Evolutionary conservation across 2,113 vertebrate species (phyloP), one percentile per base, ranked within the genome.

Genomic region (Platichthys stellatus): DNA sequence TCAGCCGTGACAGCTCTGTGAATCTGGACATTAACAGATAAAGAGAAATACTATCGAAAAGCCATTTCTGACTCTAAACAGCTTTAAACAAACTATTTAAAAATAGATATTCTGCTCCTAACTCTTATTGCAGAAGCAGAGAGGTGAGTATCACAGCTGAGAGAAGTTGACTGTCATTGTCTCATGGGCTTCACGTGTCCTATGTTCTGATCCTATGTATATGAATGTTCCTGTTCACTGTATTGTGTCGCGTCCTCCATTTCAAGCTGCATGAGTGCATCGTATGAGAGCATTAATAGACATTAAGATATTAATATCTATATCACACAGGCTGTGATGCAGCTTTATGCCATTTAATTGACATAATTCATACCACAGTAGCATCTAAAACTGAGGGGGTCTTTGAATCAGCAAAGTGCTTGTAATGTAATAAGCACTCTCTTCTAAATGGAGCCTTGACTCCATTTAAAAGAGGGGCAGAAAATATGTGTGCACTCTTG

Each of bases 341-440:
- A 54, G 70, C 83, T 88, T 82, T 80, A 80, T 89, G 31, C 62
- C 58, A n/a, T 89, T 91, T 92, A 92, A 93, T 92, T 91, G 86
- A 80, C 82, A 90, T 84, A 85, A 92, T 90, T 91, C 81, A 74
- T 85, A 88, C 64, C 81, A 64, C 63, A 75, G 64, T 66, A 64
- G 84, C 76, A 86, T 61, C 57, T 86, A 80, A 89, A 90, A 74
- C 67, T 70, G 78, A 88, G 79, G 86, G 66, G 72, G 74, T 72
- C 84, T 78, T 87, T 78, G 92, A 89, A 93, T 93, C 90, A 91
- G 91, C 86, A 90, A 92, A 94, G 91, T 92, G 90, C 88, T 89
- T 87, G 88, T 93, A 92, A 94, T 93, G 92, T 90, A 93, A 93
- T 93, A 92, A 94, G 92, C 91, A 86, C 88, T 90, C 88, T 88